Evolutionary conservation across 2,797 vertebrate species (phyloP).

Genomic region (Distichodus sexfasciatus): DNA sequence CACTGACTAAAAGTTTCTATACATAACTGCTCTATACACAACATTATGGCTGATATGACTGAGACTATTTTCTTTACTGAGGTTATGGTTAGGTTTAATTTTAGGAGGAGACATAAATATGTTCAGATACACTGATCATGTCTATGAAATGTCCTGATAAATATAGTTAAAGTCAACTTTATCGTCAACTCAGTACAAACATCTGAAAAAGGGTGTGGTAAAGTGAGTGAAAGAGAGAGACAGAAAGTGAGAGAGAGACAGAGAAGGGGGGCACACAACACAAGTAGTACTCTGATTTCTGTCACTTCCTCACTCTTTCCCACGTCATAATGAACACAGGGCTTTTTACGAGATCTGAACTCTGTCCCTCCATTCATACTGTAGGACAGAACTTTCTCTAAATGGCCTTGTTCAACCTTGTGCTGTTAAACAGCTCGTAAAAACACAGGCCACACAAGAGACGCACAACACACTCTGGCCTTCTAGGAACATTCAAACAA

Average conservation of each 20-base stretch:
- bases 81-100: too few relatives aligned
- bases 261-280: too few relatives aligned
- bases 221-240: too few relatives aligned
- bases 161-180: too few relatives aligned
- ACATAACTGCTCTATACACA: neutral
- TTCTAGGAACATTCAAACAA: constrained; percentile 63
- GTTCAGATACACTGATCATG: too few relatives aligned
- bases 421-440: constrained; percentile 75
- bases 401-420: constrained; percentile 62
- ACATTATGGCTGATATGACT: neutral
- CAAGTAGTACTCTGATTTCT: neutral
- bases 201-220: too few relatives aligned
- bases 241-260: too few relatives aligned
- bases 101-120: too few relatives aligned
- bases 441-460: constrained; percentile 63
- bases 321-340: constrained; percentile 55
- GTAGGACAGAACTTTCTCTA: constrained; percentile 51
- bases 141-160: too few relatives aligned
- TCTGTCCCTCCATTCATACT: constrained; percentile 53
- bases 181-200: too few relatives aligned
- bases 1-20: too few relatives aligned
- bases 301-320: neutral
- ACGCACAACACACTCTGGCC: constrained; percentile 60
- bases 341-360: constrained; percentile 55
- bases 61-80: neutral